phyloP scores from a whole-genome alignment of 2,797 vertebrate species.

The Acanthurus leucopareius region DNA sequence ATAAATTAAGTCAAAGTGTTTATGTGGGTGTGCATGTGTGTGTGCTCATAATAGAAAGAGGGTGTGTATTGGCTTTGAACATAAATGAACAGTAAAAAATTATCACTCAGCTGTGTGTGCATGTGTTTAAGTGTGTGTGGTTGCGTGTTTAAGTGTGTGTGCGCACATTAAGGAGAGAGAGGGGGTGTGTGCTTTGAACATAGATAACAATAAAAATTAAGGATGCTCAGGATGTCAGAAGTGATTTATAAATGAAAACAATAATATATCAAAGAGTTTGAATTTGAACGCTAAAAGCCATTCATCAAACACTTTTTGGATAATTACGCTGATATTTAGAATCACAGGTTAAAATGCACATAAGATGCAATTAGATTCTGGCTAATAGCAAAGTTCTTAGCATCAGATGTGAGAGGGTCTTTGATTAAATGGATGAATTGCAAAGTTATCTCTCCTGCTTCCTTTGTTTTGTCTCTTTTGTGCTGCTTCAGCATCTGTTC shows the following conservation, averaged over 20 bases:
- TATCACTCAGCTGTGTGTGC: neutral
- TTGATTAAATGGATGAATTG: constrained; percentile 39
- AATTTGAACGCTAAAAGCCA: constrained; percentile 37
- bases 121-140: constrained; percentile 9
- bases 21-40: too few relatives aligned
- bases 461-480: constrained; percentile 32
- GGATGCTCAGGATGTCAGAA: constrained; percentile 43
- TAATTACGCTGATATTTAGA: constrained; percentile 52
- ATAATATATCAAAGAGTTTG: constrained; percentile 71
- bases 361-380: constrained; percentile 29
- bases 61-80: too few relatives aligned
- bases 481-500: constrained; percentile 49
- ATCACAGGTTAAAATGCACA: constrained; percentile 52
- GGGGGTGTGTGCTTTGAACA: constrained; percentile 51
- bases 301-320: constrained; percentile 29
- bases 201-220: constrained; percentile 58
- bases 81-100: too few relatives aligned
- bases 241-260: constrained; percentile 58
- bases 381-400: constrained; percentile 11
- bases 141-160: neutral
- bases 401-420: constrained; percentile 27
- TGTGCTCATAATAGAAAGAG: too few relatives aligned
- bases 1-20: constrained; percentile 26
- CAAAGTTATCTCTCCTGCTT: constrained; percentile 13
- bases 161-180: neutral